Evolutionary conservation across 1,140 invertebrate genomes (phyloP), one percentile per base, ranked within the genome.

Genomic region (Phymorhynchus buccinoides): DNA sequence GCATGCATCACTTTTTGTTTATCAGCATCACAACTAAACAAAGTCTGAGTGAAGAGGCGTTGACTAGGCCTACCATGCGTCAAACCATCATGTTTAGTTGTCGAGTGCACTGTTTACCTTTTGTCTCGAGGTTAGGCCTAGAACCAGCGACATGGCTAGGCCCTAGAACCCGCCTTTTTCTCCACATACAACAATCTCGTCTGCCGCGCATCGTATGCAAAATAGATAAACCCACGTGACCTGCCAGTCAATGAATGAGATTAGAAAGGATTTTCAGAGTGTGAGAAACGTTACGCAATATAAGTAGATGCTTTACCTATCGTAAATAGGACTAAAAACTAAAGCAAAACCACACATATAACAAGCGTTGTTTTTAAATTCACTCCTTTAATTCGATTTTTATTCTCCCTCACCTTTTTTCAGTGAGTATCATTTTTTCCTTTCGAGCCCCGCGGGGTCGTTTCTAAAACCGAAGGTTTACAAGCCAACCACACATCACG

Each of bases 211-310:
- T 22, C 4, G 4, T 62, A 62, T 62, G 56, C 56, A 62, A 27
- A 62, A 18, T 27, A 12, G 56, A 4, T 12, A 27, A 62, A n/a
- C n/a, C 56, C 56, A 62, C 56, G 56, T 62, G 56, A 62, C 56
- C 14, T 62, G 56, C 56, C 56, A 62, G 56, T 62, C 56, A 62
- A 62, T 62, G 56, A 62, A 62, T 62, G 56, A 62, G 56, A 52
- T 27, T 27, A 14, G 56, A 62, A 62, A 62, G 56, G 56, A 62
- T 12, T 12, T 12, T 16, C 22, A 0, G 56, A 12, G 56, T 62
- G 22, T 62, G 56, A 12, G 4, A 22, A 62, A 62, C 22, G 22
- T 27, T 62, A 27, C 22, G 22, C 56, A 22, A 4, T 22, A 27
- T 27, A 62, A 62, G n/a, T 27, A 62, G 18, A 2, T 27, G 56